Evolutionary conservation across 2,113 vertebrate genomes (phyloP), one percentile per base, ranked within the genome.

Genomic region (Pterocles orientalis): DNA sequence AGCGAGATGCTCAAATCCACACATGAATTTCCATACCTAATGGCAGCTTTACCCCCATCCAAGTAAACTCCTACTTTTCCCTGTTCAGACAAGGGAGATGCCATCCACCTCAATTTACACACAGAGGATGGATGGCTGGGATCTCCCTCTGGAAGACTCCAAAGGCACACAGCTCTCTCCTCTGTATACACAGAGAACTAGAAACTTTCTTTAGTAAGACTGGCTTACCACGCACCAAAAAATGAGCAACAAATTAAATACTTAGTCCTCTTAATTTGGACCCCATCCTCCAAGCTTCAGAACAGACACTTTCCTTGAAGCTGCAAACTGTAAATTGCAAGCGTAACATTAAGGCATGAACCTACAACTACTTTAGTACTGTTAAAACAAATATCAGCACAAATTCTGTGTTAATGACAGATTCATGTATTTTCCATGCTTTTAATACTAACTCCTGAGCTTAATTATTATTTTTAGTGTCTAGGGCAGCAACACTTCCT

Each of bases 401-500:
- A 91, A 95, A 89, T 79, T 70, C 80, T 16, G 6, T 39, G 31
- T 45, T 94, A 84, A 83, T 68, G 54, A 89, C 18, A 69, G 41
- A 83, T 68, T 65, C 57, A 14, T 64, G 60, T 81, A 51, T 93
- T 79, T 94, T 88, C 91, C 72, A 58, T 36, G 86, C 57, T 94
- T 97, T 89, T 84, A 82, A 80, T 83, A 51, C 58, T 82, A 88
- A 72, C 70, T 56, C 82, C 83, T 64, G 65, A 96, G 95, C 88
- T 97, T 98, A 98, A 99, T 98, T 98, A 98, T 89, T 96, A 95
- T 88, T 95, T 94, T 96, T 92, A 95, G 95, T 96, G 96, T 97
- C 88, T 97, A 96, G 96, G 94, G 95, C 92, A 98, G 97, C 98
- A 98, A 98, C 98, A 98, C 97, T 98, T 99, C 97, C 98, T 97